Evolutionary conservation across 1,140 invertebrate genomes (phyloP).

Genomic region (Heliconius nattereri): DNA sequence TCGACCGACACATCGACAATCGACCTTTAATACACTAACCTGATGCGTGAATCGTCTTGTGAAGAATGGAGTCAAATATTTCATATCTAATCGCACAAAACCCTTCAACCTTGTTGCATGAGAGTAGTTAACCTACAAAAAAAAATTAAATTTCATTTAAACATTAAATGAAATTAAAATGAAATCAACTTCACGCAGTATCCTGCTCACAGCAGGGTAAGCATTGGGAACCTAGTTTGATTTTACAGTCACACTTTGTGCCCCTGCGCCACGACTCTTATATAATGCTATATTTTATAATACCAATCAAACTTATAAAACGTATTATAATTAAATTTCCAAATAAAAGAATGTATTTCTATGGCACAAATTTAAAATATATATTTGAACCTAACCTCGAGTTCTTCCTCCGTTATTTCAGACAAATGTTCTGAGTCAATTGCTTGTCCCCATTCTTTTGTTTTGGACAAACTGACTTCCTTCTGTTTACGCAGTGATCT

Average conservation of each 20-base stretch:
- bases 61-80: conserved; percentile 97
- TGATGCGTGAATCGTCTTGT: conserved; percentile 96
- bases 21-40: conserved; percentile 71
- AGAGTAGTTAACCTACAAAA: conserved; percentile 80
- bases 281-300: too few relatives aligned
- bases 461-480: conserved; percentile 97
- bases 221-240: too few relatives aligned
- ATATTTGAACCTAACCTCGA: conserved; percentile 83
- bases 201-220: too few relatives aligned
- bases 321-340: neutral
- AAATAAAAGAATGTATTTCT: too few relatives aligned
- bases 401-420: conserved; percentile 97
- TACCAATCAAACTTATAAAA: neutral
- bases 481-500: conserved; percentile 87
- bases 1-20: too few relatives aligned
- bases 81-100: conserved; percentile 94
- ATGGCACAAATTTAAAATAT: neutral
- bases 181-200: too few relatives aligned
- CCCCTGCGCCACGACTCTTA: too few relatives aligned
- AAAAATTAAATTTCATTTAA: conserved; percentile 33
- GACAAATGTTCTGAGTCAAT: conserved; percentile 98
- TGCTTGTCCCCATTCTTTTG: conserved; percentile 97
- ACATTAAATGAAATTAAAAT: neutral
- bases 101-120: conserved; percentile 87
- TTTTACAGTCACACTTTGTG: too few relatives aligned